Conservation (phyloP, 2,797 vertebrate species). For the Sylvilagus floridanus region DNA sequence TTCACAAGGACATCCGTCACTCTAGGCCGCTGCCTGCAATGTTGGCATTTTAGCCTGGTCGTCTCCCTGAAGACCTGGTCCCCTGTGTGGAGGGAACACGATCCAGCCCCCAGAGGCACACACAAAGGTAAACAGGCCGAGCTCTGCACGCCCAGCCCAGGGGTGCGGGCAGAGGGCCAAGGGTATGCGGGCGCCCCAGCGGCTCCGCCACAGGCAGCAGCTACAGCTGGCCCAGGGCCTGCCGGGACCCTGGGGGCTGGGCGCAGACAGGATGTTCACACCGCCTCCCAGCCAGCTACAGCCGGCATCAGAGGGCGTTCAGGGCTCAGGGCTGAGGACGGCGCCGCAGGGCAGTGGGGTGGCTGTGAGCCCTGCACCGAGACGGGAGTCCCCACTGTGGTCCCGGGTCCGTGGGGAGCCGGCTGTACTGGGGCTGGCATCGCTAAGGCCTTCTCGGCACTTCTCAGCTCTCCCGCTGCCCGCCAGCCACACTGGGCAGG, state of each 20-base stretch:
- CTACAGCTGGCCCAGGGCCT: neutral
- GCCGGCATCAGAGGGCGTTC: neutral
- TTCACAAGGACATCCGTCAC: neutral
- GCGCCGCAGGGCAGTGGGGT: too few relatives aligned
- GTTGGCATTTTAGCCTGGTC: too few relatives aligned
- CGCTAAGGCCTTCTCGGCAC: too few relatives aligned
- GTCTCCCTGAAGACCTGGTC: neutral
- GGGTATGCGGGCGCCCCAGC: too few relatives aligned
- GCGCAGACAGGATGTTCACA: too few relatives aligned
- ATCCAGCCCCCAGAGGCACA: neutral
- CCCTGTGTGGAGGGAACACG: neutral
- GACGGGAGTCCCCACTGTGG: fast-evolving
- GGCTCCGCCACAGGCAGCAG: too few relatives aligned
- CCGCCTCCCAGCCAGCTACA: fast-evolving
- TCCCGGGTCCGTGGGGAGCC: too few relatives aligned
- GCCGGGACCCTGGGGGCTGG: neutral
- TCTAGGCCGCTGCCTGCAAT: neutral
- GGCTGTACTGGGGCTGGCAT: too few relatives aligned
- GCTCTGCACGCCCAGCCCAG: too few relatives aligned
- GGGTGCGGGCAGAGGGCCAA: neutral
- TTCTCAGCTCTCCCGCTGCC: too few relatives aligned
- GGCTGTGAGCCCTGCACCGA: neutral
- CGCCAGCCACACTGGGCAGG: too few relatives aligned
- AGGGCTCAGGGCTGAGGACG: neutral
- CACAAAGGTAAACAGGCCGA: fast-evolving